Evolutionary conservation across 2,888 invertebrate species (phyloP), one percentile per base, ranked within the genome.

Genomic region (Leptopterna dolabrata): DNA sequence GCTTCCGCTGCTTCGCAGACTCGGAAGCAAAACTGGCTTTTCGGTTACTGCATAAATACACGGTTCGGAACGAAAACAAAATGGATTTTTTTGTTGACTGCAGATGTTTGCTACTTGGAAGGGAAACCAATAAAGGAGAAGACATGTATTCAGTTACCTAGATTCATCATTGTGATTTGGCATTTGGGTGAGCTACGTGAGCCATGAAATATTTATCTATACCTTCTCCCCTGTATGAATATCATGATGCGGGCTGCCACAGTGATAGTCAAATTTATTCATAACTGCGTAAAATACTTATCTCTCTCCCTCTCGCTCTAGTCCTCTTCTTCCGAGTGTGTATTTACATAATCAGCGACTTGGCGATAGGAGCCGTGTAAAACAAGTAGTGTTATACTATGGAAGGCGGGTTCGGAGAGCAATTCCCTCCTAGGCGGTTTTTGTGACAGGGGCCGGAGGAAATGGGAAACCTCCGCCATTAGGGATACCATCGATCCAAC

Each of bases 251-350:
- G 29, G 36, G 16, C n/a, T n/a, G 73, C 29, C 41, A 76, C 30
- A 41, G 29, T 76, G 29, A 30, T 51, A 16, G 51, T 51, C 71
- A 71, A 30, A 71, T 71, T 30, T 76, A 76, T 76, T 76, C 73
- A 76, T 76, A 76, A 76, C 73, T 30, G 73, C 73, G 30, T 76
- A 30, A 76, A 76, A 76, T 76, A 76, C 73, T 30, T 76, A 29
- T 76, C 73, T 36, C 73, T 27, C 55, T 9, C 9, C 55, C 16
- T 13, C 11, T 70, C 36, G n/a, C n/a, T 1, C 9, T 7, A n/a
- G 1, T 63, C 63, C 13, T 24, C 47, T 11, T 7, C 27, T 19
- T 19, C 11, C n/a, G 24, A 11, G 24, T 19, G n/a, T 9, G 11
- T 41, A 70, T 70, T 36, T 76, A 41, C 73, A 76, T 76, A 76